Evolutionary conservation across 2,797 vertebrate species (phyloP), one percentile per base, ranked within the genome.

Genomic region (Gymnoscopelus microlampas): DNA sequence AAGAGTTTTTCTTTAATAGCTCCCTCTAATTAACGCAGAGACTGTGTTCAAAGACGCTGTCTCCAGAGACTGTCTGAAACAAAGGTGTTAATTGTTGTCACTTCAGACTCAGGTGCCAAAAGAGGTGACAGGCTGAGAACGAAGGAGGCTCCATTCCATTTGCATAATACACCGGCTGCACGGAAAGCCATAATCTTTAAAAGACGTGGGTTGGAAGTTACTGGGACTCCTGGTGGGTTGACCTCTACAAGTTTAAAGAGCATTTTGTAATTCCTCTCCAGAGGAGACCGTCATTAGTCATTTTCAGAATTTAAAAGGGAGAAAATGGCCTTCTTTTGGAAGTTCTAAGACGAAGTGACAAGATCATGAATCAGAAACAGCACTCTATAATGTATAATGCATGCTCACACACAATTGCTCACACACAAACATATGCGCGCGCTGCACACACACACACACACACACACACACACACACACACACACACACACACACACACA

Each of bases 31-130:
- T 74, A 57, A 57, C 29, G 44, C 44, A 15, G 64, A n/a, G 23
- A 39, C 24, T 44, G 19, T 65, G 54, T 55, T 57, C 23, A 48
- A 14, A 66, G 63, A 56, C 49, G 9, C 10, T 15, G 4, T 14
- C 32, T 5, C 15, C n/a, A 35, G 15, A 14, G 26, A 24, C 50
- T 29, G 29, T 55, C 35, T 51, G 53, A 29, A 63, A 55, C 15
- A 24, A 32, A 62, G 62, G 76, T 70, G 76, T 47, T 78, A 73
- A 78, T 78, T 66, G 71, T 73, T 44, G 24, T 32, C 60, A 60
- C 66, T 53, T 63, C 26, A 64, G 62, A 15, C 35, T 35, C 3
- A 29, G 57, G 23, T 64, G 75, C 53, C 44, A 23, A 53, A 26
- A 49, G 61, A 35, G 53, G 35, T 63, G 74, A 60, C 68, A 60